Conservation (phyloP, 1,140 invertebrate species). For the Maniola jurtina region DNA sequence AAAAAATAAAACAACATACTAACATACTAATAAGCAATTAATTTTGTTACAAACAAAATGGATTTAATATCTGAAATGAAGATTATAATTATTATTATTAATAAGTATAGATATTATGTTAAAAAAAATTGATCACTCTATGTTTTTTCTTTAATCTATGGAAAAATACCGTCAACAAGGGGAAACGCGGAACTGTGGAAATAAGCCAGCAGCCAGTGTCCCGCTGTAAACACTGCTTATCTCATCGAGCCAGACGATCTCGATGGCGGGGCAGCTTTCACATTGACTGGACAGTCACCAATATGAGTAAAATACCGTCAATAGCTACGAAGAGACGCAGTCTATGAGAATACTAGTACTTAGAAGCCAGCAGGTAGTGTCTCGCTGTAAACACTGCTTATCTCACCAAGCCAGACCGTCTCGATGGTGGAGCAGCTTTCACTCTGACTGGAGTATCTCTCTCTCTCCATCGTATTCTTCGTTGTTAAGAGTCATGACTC, state of each 20-base stretch:
- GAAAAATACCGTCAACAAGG: constrained; percentile 31
- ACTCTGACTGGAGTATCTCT: constrained; percentile 12
- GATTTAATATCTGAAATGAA: no score
- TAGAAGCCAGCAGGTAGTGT: constrained; percentile 38
- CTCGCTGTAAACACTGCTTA: constrained; percentile 49
- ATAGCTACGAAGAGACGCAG: not conserved
- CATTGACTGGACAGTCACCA: constrained; percentile 7
- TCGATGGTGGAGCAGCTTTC: constrained; percentile 19
- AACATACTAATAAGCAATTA: no score
- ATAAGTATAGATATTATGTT: no score
- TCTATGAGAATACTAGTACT: no score
- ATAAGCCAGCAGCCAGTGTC: constrained; percentile 38
- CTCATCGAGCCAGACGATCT: constrained; percentile 40
- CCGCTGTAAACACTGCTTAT: constrained; percentile 50
- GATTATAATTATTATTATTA: no score
- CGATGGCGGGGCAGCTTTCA: constrained; percentile 20
- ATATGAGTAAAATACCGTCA: not conserved
- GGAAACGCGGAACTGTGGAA: constrained; percentile 44
- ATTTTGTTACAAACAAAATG: no score
- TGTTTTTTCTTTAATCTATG: not conserved
- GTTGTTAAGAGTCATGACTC: no score
- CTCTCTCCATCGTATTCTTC: no score
- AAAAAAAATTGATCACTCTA: no score
- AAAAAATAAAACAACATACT: no score
- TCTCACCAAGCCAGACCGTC: constrained; percentile 41